Conservation (phyloP, 2,888 invertebrate species). For the Nowickia ferox region DNA sequence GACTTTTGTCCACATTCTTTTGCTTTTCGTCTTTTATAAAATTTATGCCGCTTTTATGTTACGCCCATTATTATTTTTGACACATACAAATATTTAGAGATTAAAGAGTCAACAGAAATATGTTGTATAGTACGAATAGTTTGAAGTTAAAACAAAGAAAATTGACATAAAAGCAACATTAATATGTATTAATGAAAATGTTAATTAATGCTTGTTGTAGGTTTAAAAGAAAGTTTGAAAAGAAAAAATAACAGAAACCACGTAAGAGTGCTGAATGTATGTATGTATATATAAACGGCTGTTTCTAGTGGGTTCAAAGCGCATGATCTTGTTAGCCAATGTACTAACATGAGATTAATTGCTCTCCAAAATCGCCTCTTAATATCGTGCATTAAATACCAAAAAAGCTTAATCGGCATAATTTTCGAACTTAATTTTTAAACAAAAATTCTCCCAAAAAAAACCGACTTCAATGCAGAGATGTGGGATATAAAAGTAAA, state of each 20-base stretch:
- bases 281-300: no score
- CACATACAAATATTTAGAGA: constrained; percentile 42
- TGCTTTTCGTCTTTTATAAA: constrained; percentile 18
- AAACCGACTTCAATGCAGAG: no score
- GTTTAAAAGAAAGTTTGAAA: constrained; percentile 32
- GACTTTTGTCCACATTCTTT: constrained; percentile 48
- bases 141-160: constrained; percentile 34
- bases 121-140: not conserved
- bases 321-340: no score
- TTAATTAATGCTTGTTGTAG: constrained; percentile 62
- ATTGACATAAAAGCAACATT: constrained; percentile 12
- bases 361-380: no score
- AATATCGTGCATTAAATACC: no score
- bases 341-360: no score
- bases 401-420: no score
- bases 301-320: no score
- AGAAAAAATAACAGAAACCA: not conserved
- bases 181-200: constrained; percentile 65
- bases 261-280: no score
- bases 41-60: constrained; percentile 66
- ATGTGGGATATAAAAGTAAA: no score
- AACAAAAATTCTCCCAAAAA: no score
- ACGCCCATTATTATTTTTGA: constrained; percentile 68
- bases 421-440: no score
- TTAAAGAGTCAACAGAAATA: constrained; percentile 14